Evolutionary conservation across 1,140 invertebrate genomes (phyloP).

Genomic region (Heliothis virescens): DNA sequence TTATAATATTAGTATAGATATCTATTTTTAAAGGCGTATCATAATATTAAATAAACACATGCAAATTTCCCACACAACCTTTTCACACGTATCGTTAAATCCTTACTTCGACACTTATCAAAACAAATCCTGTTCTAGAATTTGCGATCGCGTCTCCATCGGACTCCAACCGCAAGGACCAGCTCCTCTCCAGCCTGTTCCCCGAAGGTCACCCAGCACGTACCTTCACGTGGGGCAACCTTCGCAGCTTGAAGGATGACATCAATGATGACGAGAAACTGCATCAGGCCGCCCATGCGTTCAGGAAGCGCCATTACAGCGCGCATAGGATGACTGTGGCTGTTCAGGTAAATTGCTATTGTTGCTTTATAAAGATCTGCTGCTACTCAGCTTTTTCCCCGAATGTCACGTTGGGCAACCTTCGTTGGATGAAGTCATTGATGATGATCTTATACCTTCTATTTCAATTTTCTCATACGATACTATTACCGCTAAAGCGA

Average conservation of each 20-base stretch:
- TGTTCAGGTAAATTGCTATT: conserved; percentile 87
- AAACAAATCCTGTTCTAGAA: conserved; percentile 83
- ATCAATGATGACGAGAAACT: conserved; percentile 88
- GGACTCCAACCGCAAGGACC: conserved; percentile 90
- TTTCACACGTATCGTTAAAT: too few species aligned
- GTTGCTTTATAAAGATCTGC: neutral
- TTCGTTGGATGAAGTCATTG: too few species aligned
- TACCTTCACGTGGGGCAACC: conserved; percentile 95
- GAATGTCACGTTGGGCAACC: too few species aligned
- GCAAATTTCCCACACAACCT: too few species aligned
- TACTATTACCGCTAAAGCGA: too few species aligned
- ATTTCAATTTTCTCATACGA: too few species aligned
- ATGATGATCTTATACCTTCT: too few species aligned
- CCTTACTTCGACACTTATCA: too few species aligned
- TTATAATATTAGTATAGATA: too few species aligned
- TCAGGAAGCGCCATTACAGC: conserved; percentile 94
- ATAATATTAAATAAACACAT: too few species aligned
- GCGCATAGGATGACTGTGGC: conserved; percentile 96
- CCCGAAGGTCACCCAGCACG: conserved; percentile 90
- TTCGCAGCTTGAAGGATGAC: conserved; percentile 91
- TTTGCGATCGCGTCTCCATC: conserved; percentile 91
- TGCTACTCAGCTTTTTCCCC: neutral
- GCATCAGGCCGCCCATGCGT: conserved; percentile 90
- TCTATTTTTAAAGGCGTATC: too few species aligned
- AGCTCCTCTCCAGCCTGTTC: conserved; percentile 90